Evolutionary conservation across 2,113 vertebrate species (phyloP).

Genomic region (Ophthalmolycus amberensis): DNA sequence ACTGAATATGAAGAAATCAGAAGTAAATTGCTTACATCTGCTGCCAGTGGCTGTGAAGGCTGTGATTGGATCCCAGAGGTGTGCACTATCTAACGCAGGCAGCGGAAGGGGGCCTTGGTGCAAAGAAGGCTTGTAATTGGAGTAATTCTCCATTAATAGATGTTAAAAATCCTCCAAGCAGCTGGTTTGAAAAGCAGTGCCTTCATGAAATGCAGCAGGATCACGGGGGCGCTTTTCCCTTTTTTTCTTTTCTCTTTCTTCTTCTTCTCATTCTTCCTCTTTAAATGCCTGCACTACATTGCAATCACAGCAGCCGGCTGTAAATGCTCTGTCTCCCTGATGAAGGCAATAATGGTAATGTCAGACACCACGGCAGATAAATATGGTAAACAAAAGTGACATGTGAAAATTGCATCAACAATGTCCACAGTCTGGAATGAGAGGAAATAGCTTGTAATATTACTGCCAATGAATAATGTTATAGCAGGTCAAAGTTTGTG

Average conservation of each 20-base stretch:
- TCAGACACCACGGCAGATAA: constrained; percentile 66
- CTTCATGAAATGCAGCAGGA: constrained; percentile 81
- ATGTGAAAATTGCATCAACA: constrained; percentile 78
- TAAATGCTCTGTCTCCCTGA: constrained; percentile 63
- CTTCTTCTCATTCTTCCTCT: constrained; percentile 30
- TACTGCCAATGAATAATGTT: constrained; percentile 80
- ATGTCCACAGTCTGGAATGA: constrained; percentile 71
- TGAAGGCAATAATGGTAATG: constrained; percentile 59
- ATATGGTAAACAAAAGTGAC: constrained; percentile 78
- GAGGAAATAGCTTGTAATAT: constrained; percentile 73
- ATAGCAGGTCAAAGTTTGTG: constrained; percentile 69
- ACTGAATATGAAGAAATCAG: constrained; percentile 99
- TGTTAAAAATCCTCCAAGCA: constrained; percentile 88
- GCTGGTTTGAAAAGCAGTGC: constrained; percentile 82
- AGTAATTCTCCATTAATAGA: constrained; percentile 99
- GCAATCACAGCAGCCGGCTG: constrained; percentile 68
- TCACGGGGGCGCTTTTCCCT: constrained; percentile 51
- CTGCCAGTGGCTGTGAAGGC: constrained; percentile 93
- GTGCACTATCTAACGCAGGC: constrained; percentile 93
- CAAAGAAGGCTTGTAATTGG: constrained; percentile 97
- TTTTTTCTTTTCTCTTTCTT: constrained; percentile 16
- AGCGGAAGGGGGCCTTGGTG: constrained; percentile 88
- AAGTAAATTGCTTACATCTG: constrained; percentile 99
- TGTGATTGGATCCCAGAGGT: constrained; percentile 96
- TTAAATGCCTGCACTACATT: constrained; percentile 54